phyloP scores from a whole-genome alignment of 2,113 vertebrate species.

The Hemichromis elongatus region DNA sequence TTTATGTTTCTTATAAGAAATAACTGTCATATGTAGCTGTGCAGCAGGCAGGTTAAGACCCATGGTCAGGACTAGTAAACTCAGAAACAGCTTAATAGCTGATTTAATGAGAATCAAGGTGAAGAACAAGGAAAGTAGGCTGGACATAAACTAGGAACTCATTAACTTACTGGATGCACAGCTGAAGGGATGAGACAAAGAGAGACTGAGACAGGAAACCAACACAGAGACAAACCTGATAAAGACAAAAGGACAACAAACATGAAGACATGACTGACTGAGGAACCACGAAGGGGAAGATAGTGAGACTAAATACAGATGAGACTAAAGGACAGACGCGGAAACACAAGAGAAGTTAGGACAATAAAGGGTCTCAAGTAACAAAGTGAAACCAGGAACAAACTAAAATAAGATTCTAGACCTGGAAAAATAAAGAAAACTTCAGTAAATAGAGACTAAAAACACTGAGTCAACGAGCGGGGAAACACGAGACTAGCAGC shows the following conservation, averaged over 20 bases:
- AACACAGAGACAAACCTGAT: fast-evolving
- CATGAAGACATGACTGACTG: fast-evolving
- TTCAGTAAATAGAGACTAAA: too few relatives aligned
- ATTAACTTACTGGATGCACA: background rate
- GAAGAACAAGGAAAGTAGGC: fast-evolving
- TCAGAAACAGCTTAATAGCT: too few relatives aligned
- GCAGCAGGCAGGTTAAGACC: background rate
- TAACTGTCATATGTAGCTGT: background rate
- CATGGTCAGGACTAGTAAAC: fast-evolving
- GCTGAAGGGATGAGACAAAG: background rate
- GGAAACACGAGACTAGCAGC: too few relatives aligned
- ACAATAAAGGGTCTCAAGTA: background rate
- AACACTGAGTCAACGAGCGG: fast-evolving
- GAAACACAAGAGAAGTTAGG: fast-evolving
- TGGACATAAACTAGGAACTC: background rate
- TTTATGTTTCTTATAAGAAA: background rate
- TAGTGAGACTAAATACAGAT: background rate
- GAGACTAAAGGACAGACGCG: fast-evolving
- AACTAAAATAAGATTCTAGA: fast-evolving
- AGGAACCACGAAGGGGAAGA: fast-evolving
- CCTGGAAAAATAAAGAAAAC: too few relatives aligned
- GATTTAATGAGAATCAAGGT: fast-evolving
- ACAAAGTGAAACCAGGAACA: too few relatives aligned
- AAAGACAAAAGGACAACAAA: fast-evolving
- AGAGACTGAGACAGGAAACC: background rate